Evolutionary conservation across 2,888 invertebrate genomes (phyloP).

Genomic region (Caenorhabditis uteleia): DNA sequence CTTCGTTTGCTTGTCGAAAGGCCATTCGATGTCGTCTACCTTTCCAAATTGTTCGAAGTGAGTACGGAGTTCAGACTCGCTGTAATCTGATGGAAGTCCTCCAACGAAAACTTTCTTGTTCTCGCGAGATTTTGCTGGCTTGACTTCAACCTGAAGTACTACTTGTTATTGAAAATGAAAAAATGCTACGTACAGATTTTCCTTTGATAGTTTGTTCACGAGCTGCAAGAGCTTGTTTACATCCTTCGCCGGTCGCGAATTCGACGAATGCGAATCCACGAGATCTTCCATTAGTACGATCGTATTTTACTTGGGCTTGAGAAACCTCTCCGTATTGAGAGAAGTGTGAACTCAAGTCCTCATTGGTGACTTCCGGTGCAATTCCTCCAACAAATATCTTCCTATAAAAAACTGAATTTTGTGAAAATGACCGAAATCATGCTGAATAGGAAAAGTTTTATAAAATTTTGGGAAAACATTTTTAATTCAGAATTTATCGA

Average conservation of each 20-base stretch:
- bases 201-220: conserved; percentile 67
- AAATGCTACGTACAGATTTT: conserved; percentile 52
- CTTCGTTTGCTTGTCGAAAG: conserved; percentile 65
- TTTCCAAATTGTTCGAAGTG: conserved; percentile 69
- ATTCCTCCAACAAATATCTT: conserved; percentile 71
- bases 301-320: conserved; percentile 68
- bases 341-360: conserved; percentile 67
- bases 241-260: conserved; percentile 65
- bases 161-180: neutral
- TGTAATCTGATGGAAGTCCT: conserved; percentile 68
- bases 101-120: conserved; percentile 71
- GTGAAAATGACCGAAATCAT: too few species aligned
- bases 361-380: conserved; percentile 67
- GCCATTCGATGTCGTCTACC: conserved; percentile 70
- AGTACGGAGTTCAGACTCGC: conserved; percentile 65
- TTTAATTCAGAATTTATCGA: neutral
- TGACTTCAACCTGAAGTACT: conserved; percentile 65
- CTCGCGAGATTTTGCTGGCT: conserved; percentile 69
- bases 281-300: conserved; percentile 68
- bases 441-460: too few species aligned
- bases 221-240: conserved; percentile 62
- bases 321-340: conserved; percentile 66
- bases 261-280: conserved; percentile 70
- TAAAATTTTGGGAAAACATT: too few species aligned
- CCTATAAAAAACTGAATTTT: conserved; percentile 48